Evolutionary conservation across 2,113 vertebrate species (phyloP), one percentile per base, ranked within the genome.

Genomic region (Phrynosoma blainvillii): DNA sequence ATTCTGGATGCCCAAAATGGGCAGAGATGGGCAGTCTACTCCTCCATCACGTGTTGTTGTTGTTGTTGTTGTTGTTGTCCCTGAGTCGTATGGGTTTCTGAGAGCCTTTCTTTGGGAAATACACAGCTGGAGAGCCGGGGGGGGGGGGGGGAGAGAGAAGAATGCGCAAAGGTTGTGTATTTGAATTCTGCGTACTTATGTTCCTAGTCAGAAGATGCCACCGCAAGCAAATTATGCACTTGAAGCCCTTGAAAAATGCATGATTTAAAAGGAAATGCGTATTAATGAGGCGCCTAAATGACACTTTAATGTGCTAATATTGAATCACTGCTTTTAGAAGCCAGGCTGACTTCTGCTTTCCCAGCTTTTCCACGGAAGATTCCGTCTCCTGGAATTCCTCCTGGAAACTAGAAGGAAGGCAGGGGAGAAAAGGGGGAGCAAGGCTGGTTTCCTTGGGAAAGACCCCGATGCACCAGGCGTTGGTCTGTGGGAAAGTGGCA

Each of bases 231-330:
- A 76, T 86, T 92, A 87, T 0, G 54, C 90, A 5, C 81, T 89
- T 78, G 76, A 86, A 82, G 30, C 71, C 70, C 47, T 93, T 13
- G 23, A 32, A 21, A 90, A 83, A 70, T 0, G 12, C 14, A 23
- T 0, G 2, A 40, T 90, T 91, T 92, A 65, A 87, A 92, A 78
- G 40, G 0, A 92, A 93, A 90, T 77, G 21, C 0, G 0, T 85
- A 74, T 88, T 90, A 80, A 90, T 93, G 88, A 80, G 21, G 47
- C 59, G 5, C 62, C 52, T 86, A 77, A 89, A 54, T 66, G 74
- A 70, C 87, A 80, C 25, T 89, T 91, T 9, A 54, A 74, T 71
- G 23, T 18, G 70, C 40, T 90, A 70, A 52, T 76, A 73, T 59
- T 59, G 87, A 90, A 73, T 25, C 40, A 82, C 3, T 12, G 66